A percentile compares a stretch with the other conserved stretches of the same genome.
Conservation (phyloP, 2,797 vertebrate species). For the Halcyon badia region DNA sequence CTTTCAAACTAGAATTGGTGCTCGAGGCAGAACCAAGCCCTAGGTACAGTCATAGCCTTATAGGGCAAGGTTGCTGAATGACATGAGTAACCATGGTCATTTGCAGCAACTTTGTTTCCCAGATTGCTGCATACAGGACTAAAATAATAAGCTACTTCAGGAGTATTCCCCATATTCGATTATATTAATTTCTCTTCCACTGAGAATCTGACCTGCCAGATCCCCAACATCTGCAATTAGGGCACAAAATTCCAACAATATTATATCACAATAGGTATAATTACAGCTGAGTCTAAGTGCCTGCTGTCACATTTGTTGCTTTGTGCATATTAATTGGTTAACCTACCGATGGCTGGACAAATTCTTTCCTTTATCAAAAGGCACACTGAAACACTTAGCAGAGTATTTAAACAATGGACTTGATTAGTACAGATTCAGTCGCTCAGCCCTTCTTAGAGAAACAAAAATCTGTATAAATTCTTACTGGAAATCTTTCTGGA, state of each 20-base stretch:
- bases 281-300: background rate
- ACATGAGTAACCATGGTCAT: background rate
- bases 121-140: background rate
- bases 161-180: background rate
- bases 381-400: background rate
- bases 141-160: background rate
- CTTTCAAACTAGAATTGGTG: background rate
- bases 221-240: background rate
- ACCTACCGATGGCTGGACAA: background rate
- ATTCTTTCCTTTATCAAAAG: background rate
- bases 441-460: background rate
- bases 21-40: background rate
- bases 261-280: background rate
- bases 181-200: background rate
- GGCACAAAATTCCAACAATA: background rate
- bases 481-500: background rate
- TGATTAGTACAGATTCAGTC: background rate
- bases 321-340: slow-evolving; percentile 32
- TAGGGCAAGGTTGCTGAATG: background rate
- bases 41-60: accelerated
- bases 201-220: background rate
- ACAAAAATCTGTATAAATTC: background rate
- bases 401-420: background rate
- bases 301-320: slow-evolving; percentile 8
- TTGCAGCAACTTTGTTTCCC: background rate